Percentiles rank a stretch among this genome's conserved stretches.
phyloP scores from a whole-genome alignment of 1,140 invertebrate species.

The Drosophila lowei region DNA sequence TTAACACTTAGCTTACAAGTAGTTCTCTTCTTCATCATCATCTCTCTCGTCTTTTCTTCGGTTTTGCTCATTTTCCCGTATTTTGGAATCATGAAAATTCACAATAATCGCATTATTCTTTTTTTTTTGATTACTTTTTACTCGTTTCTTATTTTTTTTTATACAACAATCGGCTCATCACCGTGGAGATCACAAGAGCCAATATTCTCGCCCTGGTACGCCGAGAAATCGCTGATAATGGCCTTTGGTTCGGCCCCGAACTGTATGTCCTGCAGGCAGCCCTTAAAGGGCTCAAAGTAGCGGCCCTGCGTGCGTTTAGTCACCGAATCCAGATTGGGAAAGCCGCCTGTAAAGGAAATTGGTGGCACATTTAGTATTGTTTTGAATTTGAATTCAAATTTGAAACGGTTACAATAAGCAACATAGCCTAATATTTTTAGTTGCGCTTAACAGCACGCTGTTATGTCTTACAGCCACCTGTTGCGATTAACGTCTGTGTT shows the following conservation, averaged over 20 bases:
- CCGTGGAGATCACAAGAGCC: slow-evolving; percentile 84
- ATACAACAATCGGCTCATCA: slow-evolving; percentile 78
- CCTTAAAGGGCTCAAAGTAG: slow-evolving; percentile 83
- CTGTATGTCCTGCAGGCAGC: slow-evolving; percentile 83
- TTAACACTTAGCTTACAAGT: slow-evolving; percentile 66
- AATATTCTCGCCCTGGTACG: slow-evolving; percentile 85
- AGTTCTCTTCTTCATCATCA: slow-evolving; percentile 31
- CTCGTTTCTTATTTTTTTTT: slow-evolving; percentile 39
- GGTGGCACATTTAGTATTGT: not conserved
- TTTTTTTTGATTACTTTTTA: slow-evolving; percentile 52
- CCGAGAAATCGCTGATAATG: slow-evolving; percentile 84
- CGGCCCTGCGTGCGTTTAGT: slow-evolving; percentile 80
- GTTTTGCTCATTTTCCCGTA: slow-evolving; percentile 28
- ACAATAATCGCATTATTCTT: not conserved
- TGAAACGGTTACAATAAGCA: slow-evolving; percentile 6
- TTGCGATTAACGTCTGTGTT: too few species aligned
- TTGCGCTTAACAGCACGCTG: too few species aligned
- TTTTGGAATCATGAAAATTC: slow-evolving; percentile 2
- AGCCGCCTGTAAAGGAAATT: slow-evolving; percentile 80
- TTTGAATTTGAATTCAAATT: slow-evolving; percentile 15
- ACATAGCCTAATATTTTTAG: too few species aligned
- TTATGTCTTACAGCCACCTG: too few species aligned
- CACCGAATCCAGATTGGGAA: slow-evolving; percentile 82
- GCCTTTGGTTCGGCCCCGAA: slow-evolving; percentile 74
- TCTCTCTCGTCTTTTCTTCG: slow-evolving; percentile 32